Evolutionary conservation across 1,140 invertebrate species (phyloP).

Genomic region (Drosophila ironensis): DNA sequence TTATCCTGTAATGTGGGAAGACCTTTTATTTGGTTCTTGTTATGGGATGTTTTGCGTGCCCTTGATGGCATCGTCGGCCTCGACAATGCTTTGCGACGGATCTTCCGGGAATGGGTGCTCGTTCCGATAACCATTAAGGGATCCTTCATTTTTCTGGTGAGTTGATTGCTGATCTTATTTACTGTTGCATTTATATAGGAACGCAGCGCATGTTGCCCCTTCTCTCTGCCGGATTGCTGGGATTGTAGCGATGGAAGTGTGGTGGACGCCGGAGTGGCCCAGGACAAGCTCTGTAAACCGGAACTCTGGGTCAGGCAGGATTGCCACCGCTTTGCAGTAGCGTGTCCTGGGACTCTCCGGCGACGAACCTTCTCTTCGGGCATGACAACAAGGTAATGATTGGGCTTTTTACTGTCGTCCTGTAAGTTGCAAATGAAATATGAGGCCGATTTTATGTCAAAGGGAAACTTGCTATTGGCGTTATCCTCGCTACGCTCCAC

Average conservation of each 20-base stretch:
- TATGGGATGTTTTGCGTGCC: not conserved
- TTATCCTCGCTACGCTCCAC: not conserved
- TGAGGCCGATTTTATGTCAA: conserved; percentile 19
- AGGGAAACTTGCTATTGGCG: conserved; percentile 27
- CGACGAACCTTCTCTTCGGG: conserved; percentile 1
- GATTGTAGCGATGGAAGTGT: too few relatives aligned
- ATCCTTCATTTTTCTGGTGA: not conserved
- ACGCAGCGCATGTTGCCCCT: not conserved
- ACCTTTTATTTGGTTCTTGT: not conserved
- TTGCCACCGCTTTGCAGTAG: conserved; percentile 12
- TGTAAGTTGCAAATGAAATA: conserved; percentile 44
- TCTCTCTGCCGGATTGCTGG: not conserved
- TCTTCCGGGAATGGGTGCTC: not conserved
- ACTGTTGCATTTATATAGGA: conserved; percentile 14
- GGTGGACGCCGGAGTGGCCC: not conserved
- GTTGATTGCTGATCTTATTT: conserved; percentile 25
- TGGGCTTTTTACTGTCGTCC: conserved; percentile 17
- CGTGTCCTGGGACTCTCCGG: conserved; percentile 17
- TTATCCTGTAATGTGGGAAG: too few relatives aligned
- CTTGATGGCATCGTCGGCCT: not conserved
- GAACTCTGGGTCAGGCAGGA: conserved; percentile 23
- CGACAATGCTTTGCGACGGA: not conserved
- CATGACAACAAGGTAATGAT: conserved; percentile 15
- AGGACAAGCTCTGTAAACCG: conserved; percentile 31
- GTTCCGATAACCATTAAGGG: not conserved